A percentile compares a stretch with the other conserved stretches of the same genome.
Evolutionary conservation across 2,113 vertebrate species (phyloP).

Genomic region (Caloenas nicobarica): DNA sequence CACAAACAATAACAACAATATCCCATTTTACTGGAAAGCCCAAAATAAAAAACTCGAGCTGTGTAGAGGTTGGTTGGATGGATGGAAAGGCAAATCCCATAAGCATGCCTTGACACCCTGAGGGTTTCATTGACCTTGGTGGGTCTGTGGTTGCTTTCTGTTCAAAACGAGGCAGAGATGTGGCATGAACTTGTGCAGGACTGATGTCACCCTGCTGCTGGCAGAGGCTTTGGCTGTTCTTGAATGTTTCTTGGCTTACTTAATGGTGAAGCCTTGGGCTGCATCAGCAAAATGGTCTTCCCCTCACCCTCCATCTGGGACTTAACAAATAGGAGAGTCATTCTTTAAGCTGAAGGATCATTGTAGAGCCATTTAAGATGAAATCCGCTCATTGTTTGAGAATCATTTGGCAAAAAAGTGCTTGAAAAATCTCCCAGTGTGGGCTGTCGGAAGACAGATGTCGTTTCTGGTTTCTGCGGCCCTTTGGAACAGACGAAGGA

Average conservation of each 20-base stretch:
- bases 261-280: background rate
- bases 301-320: background rate
- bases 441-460: background rate
- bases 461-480: background rate
- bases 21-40: slow-evolving; percentile 28
- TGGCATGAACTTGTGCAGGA: background rate
- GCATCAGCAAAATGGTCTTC: background rate
- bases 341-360: background rate
- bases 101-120: background rate
- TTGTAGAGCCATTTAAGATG: background rate
- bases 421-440: background rate
- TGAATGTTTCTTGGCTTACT: background rate
- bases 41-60: background rate
- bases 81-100: background rate
- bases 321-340: background rate
- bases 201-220: background rate
- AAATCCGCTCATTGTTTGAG: background rate
- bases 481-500: background rate
- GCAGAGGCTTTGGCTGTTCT: background rate
- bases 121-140: background rate
- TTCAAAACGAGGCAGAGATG: background rate
- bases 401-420: background rate
- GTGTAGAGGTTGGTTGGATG: background rate
- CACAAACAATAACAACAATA: slow-evolving; percentile 12
- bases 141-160: background rate